Evolutionary conservation across 2,888 invertebrate genomes (phyloP), one percentile per base, ranked within the genome.

Genomic region (Theodoxus fluviatilis): DNA sequence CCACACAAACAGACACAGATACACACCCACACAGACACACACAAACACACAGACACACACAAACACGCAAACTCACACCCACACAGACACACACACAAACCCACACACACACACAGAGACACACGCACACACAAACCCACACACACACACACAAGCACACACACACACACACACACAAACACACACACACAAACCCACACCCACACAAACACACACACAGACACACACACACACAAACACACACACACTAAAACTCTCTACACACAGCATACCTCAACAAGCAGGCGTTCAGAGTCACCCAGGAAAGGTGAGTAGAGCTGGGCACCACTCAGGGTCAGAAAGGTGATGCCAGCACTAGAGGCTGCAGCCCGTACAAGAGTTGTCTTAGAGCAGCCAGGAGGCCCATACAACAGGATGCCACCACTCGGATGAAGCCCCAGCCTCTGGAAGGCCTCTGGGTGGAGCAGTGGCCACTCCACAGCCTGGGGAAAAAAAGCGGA

Each of bases 341-440:
- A 90, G 38, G 90, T 90, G n/a, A 82, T 81, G 61, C 79, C 78
- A 68, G 80, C 80, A 4, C 89, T 88, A 38, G 87, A 87, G 15
- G 91, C 91, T 40, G 91, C 83, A 22, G 91, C 90, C 77, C 90
- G 88, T 2, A 90, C 91, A 65, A 91, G 84, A 4, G 89, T 90
- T 0, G 91, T 91, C 85, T 92, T 91, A n/a, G 90, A 91, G 84
- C 91, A 91, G 1, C 91, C 91, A 0, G 91, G 91, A 4, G 91
- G 91, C 0, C 91, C 91, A 83, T 91, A 91, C 9, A 92, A 84
- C 57, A 92, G 82, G 40, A 91, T 87, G 35, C 91, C 90, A 35
- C 74, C 73, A 2, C 83, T 79, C 28, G 75, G 71, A 6, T 79
- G 77, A 57, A 84, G 67, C 18, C 81, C 82, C 78, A 84, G 74